Base-by-base conservation (phyloP, 1,140 invertebrate species). In the Charaxes varanes region DNA sequence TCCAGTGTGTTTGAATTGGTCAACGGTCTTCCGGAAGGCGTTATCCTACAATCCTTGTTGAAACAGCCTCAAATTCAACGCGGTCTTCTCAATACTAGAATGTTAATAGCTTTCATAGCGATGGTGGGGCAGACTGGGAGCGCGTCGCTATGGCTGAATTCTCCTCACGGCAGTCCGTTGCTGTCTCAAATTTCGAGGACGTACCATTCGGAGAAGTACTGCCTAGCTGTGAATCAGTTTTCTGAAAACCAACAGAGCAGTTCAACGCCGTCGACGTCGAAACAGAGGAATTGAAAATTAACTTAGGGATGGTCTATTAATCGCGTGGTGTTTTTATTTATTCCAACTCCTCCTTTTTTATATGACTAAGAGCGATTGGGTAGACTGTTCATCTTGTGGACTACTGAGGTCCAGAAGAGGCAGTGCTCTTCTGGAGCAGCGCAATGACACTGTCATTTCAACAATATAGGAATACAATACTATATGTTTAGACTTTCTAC, bases 141-240 rank as follows among this genome's bases (percentile, higher is more conserved):
- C 23, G 78, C 78, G 1, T 55, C 71, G 5, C 14, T 82, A 0
- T 82, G 78, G 78, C 43, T 82, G 3, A 79, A 79, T 16, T 79
- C 78, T 1, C 73, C 78, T 0, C 78, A 80, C 27, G 74, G 79
- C 0, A 73, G 66, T 32, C 76, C 76, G 0, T 43, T 83, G 3
- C 42, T 83, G 6, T 70, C 73, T 0, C 76, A 82, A 21, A 82
- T 82, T 32, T 79, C 74, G 0, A 63, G 78, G 13, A 82, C 76
- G 0, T 82, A 82, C 24, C 78, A 82, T 40, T 70, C 78, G 0
- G 78, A 80, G 46, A 82, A 82, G 32, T 82, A 82, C 21, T 82
- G 78, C 30, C 38, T 77, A 1, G 78, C 76, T 14, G 73, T 80
- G 3, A 79, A 82, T 27, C 78, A 82, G 54, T 83, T 80, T 41